Conservation (phyloP, 2,797 vertebrate genomes). For the Decapterus maruadsi region DNA sequence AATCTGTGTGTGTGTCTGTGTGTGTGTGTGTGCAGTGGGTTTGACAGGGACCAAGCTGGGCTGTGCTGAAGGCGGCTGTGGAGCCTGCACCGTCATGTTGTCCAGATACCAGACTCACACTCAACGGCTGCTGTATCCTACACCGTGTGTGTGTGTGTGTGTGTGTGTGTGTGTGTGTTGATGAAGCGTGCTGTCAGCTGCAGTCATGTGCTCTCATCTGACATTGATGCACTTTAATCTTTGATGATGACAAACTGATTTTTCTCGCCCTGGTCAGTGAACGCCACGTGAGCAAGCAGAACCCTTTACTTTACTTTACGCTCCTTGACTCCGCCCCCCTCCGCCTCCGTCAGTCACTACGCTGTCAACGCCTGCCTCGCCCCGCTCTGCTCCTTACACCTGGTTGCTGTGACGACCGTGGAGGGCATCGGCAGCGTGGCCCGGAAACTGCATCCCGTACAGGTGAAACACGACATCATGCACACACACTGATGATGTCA, state of each 20-base stretch:
- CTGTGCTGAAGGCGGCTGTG: conserved; percentile 96
- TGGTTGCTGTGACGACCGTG: conserved; percentile 86
- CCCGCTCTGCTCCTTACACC: conserved; percentile 92
- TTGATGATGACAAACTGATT: neutral
- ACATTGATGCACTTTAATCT: neutral
- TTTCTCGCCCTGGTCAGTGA: neutral
- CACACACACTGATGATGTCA: conserved; percentile 64
- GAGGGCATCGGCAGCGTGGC: conserved; percentile 82
- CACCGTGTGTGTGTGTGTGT: conserved; percentile 21
- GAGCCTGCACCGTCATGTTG: conserved; percentile 97
- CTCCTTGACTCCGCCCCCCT: conserved; percentile 33
- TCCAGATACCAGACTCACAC: conserved; percentile 87
- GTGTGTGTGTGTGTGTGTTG: neutral
- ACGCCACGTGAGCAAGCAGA: neutral
- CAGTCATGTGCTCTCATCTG: conserved; percentile 43
- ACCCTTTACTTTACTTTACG: too few species aligned
- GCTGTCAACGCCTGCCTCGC: conserved; percentile 93
- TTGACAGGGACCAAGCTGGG: conserved; percentile 95
- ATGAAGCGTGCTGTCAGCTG: neutral
- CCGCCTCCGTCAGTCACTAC: conserved; percentile 82
- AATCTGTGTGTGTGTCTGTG: neutral
- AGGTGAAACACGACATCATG: conserved; percentile 60
- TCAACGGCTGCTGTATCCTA: conserved; percentile 93
- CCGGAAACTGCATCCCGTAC: conserved; percentile 80
- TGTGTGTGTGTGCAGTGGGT: conserved; percentile 85